Conservation (phyloP, 2,888 invertebrate genomes). For the Cheilosia vulpina region DNA sequence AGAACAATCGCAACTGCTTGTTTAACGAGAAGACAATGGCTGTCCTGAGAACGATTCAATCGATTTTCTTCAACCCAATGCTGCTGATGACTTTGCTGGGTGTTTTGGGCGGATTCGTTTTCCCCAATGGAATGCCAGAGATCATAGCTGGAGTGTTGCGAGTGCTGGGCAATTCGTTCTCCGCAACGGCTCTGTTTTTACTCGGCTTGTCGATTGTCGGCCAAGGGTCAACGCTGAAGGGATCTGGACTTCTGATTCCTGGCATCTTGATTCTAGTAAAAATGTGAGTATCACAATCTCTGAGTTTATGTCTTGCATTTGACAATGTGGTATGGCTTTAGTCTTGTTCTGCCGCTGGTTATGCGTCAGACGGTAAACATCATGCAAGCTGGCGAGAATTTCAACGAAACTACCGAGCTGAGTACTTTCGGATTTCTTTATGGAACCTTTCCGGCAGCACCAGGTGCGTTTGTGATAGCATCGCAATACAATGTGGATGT, state of each 20-base stretch:
- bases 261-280: constrained; percentile 95
- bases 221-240: constrained; percentile 91
- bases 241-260: constrained; percentile 91
- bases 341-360: constrained; percentile 92
- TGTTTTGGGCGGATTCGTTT: constrained; percentile 92
- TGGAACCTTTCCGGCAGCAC: constrained; percentile 97
- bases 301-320: not conserved
- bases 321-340: constrained; percentile 81
- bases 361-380: constrained; percentile 93
- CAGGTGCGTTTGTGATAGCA: constrained; percentile 97
- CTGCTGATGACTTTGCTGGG: constrained; percentile 97
- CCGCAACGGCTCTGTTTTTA: constrained; percentile 95
- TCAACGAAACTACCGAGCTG: constrained; percentile 90
- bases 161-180: constrained; percentile 94
- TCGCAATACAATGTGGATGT: constrained; percentile 93
- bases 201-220: constrained; percentile 97
- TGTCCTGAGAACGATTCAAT: constrained; percentile 85
- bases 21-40: constrained; percentile 79
- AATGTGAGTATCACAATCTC: constrained; percentile 86
- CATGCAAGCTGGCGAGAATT: constrained; percentile 87
- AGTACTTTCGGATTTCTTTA: constrained; percentile 97
- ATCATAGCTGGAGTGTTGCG: constrained; percentile 90
- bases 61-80: constrained; percentile 93
- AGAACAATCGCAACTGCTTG: constrained; percentile 78
- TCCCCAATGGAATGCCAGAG: constrained; percentile 90